Conservation (phyloP, 2,113 vertebrate genomes). For the Ailurus styani region DNA sequence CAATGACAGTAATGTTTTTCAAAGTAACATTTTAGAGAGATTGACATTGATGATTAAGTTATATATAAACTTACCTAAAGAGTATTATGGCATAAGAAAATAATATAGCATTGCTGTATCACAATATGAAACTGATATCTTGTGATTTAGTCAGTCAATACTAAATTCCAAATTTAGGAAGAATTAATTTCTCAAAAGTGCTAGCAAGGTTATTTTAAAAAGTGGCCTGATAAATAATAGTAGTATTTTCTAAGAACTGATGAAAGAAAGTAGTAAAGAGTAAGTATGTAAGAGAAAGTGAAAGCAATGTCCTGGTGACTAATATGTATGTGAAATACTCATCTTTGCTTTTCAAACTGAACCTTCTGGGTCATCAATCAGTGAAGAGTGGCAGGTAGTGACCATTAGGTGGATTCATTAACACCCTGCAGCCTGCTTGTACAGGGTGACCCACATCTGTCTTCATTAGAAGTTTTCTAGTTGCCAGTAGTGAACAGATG, state of each 20-base stretch:
- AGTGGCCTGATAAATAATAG: constrained; percentile 35
- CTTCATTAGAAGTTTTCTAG: constrained; percentile 88
- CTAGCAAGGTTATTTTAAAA: constrained; percentile 57
- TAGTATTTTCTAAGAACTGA: constrained; percentile 30
- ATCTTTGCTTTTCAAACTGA: constrained; percentile 81
- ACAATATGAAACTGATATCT: not conserved
- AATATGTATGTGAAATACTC: constrained; percentile 77
- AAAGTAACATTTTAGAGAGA: constrained; percentile 28
- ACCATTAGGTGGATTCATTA: constrained; percentile 89
- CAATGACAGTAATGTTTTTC: not conserved
- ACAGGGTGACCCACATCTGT: constrained; percentile 86
- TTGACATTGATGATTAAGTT: not conserved
- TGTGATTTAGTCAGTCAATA: constrained; percentile 36
- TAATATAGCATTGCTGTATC: not conserved
- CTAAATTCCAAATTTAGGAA: constrained; percentile 51
- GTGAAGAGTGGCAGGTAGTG: constrained; percentile 84
- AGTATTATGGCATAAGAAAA: constrained; percentile 24
- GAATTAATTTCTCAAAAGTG: constrained; percentile 47
- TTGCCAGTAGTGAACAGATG: constrained; percentile 87
- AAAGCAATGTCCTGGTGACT: constrained; percentile 65
- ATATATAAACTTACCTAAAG: not conserved
- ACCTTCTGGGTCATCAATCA: constrained; percentile 83
- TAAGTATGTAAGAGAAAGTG: constrained; percentile 44
- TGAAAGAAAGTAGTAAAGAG: constrained; percentile 60
- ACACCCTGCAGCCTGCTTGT: constrained; percentile 81